A percentile compares a stretch with the other conserved stretches of the same genome.
phyloP scores from a whole-genome alignment of 2,113 vertebrate genomes.

The Eulacestoma nigropectus region DNA sequence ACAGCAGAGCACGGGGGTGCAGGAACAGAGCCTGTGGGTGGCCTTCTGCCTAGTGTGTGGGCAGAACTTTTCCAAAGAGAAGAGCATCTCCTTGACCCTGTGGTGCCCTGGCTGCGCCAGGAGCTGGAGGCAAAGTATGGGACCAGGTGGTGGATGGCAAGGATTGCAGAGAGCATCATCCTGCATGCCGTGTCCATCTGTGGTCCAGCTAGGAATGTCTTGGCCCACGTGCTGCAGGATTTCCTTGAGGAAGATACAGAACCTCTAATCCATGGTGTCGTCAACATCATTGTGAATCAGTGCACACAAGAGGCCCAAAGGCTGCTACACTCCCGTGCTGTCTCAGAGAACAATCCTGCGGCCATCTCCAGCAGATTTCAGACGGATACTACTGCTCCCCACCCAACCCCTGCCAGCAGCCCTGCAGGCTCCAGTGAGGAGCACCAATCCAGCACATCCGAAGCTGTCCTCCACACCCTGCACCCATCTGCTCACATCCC shows the following conservation, averaged over 20 bases:
- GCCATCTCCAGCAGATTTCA: background rate
- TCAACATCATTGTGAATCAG: background rate
- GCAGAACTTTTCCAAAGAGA: background rate
- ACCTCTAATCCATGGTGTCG: background rate
- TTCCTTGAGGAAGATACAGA: background rate
- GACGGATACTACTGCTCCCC: rapidly evolving
- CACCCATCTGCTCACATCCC: background rate
- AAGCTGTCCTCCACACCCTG: background rate
- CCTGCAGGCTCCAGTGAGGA: background rate
- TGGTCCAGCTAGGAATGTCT: background rate
- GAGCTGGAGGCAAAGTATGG: background rate
- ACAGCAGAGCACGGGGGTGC: background rate
- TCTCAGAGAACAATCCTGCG: background rate
- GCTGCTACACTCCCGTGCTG: background rate
- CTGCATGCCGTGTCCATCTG: background rate
- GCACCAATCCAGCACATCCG: background rate
- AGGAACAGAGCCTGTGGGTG: background rate
- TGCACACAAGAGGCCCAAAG: background rate
- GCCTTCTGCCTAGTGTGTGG: background rate
- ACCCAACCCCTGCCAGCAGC: background rate
- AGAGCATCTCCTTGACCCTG: background rate
- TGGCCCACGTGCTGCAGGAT: background rate
- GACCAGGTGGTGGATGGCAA: background rate
- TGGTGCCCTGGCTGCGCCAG: background rate
- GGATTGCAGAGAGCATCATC: background rate